phyloP scores from a whole-genome alignment of 2,888 invertebrate genomes.

The Deladenus siricidicola region DNA sequence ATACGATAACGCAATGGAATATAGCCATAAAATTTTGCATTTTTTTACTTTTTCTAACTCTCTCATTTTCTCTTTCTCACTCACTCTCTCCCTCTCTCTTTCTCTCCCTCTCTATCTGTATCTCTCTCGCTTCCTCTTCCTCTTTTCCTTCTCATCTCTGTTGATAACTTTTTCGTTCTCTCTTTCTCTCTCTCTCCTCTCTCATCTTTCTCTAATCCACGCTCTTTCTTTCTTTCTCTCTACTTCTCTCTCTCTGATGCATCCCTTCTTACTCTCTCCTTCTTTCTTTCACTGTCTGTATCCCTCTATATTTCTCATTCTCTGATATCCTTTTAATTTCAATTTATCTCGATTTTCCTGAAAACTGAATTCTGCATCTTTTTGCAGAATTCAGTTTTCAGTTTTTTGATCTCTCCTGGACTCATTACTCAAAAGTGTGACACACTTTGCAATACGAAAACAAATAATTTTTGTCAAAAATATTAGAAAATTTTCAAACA shows the following conservation, averaged over 20 bases:
- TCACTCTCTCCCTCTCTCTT: not conserved
- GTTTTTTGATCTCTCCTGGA: slow-evolving; percentile 19
- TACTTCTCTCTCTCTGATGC: not conserved
- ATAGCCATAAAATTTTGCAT: no score
- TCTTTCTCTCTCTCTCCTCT: not conserved
- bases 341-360: not conserved
- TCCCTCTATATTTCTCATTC: not conserved
- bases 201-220: not conserved
- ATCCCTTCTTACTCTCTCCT: not conserved
- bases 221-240: not conserved
- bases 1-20: no score
- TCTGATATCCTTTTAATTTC: not conserved
- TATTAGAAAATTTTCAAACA: not conserved
- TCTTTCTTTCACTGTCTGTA: not conserved
- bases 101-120: not conserved
- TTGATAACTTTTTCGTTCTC: not conserved
- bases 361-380: not conserved
- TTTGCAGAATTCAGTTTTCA: slow-evolving; percentile 14
- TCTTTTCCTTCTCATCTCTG: not conserved
- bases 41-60: no score
- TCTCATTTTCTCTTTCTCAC: not conserved
- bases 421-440: no score
- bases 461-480: not conserved
- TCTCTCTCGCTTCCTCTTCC: not conserved
- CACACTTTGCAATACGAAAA: no score